A percentile compares a stretch with the other conserved stretches of the same genome.
Evolutionary conservation across 1,140 invertebrate genomes (phyloP).

Genomic region (Telenomus remus): DNA sequence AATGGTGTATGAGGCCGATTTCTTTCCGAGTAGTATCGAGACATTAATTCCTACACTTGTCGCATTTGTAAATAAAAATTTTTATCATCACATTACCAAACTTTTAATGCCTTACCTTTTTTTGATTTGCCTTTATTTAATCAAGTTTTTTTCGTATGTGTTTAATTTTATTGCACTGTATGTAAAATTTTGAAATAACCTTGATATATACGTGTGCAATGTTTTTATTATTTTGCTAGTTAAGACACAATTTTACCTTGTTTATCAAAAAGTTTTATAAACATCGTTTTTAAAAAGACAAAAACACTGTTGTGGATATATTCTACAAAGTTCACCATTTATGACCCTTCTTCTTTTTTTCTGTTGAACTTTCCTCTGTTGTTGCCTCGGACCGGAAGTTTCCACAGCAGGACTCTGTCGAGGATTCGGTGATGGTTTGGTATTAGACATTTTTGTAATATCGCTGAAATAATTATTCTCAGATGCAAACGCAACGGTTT

Average conservation of each 20-base stretch:
- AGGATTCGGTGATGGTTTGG: slow-evolving; percentile 77
- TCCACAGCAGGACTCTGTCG: slow-evolving; percentile 76
- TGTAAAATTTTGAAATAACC: too few species aligned
- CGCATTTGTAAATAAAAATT: slow-evolving; percentile 76
- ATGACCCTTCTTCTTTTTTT: slow-evolving; percentile 80
- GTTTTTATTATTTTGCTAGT: too few species aligned
- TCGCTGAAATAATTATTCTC: slow-evolving; percentile 75
- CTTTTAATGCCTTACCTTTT: not conserved
- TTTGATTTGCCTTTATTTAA: too few species aligned
- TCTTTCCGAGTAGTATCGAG: slow-evolving; percentile 69
- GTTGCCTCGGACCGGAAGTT: slow-evolving; percentile 76
- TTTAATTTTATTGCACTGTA: too few species aligned
- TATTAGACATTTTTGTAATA: slow-evolving; percentile 80
- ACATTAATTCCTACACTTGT: slow-evolving; percentile 73
- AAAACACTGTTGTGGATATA: too few species aligned
- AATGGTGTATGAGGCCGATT: slow-evolving; percentile 3
- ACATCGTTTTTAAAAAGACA: too few species aligned
- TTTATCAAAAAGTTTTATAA: too few species aligned
- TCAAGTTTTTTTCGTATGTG: too few species aligned
- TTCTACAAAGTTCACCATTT: slow-evolving; percentile 67
- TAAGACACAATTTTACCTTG: too few species aligned
- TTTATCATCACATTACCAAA: slow-evolving; percentile 70
- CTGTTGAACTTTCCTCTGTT: slow-evolving; percentile 78
- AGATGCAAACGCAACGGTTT: too few species aligned
- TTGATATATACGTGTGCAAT: too few species aligned